Conservation (phyloP, 2,113 vertebrate genomes). For the Cygnus buccinator region DNA sequence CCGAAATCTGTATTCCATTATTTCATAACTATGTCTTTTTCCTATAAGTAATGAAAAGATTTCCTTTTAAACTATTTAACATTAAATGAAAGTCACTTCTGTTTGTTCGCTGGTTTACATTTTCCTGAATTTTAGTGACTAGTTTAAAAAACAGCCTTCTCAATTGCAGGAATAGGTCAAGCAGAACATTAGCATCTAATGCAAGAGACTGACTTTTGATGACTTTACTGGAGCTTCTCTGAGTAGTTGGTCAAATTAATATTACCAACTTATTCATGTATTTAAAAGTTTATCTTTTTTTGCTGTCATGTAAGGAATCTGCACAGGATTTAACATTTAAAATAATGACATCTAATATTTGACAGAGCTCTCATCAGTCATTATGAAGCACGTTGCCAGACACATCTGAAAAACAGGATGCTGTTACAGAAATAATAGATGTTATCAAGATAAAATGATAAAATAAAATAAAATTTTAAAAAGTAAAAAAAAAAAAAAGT, state of each 20-base stretch:
- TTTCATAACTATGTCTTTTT: neutral
- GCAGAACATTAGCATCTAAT: neutral
- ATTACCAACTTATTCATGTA: fast-evolving
- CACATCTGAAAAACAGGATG: neutral
- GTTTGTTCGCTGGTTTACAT: neutral
- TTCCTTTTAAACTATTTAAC: neutral
- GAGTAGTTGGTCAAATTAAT: neutral
- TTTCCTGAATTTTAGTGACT: neutral
- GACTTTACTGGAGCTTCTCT: neutral
- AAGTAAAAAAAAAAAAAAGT: neutral
- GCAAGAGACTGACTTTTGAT: neutral
- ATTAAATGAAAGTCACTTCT: neutral
- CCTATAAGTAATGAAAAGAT: neutral
- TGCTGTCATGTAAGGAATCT: neutral
- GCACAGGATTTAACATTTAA: neutral
- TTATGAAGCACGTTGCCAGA: neutral
- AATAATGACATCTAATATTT: neutral
- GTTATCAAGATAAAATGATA: neutral
- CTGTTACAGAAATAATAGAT: neutral
- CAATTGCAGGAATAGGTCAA: neutral
- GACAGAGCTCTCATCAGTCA: neutral
- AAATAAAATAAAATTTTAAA: neutral
- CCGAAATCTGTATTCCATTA: neutral
- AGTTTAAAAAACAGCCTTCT: neutral
- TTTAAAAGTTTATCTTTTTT: neutral